Evolutionary conservation across 2,113 vertebrate species (phyloP).

Genomic region (Haemorhous mexicanus): DNA sequence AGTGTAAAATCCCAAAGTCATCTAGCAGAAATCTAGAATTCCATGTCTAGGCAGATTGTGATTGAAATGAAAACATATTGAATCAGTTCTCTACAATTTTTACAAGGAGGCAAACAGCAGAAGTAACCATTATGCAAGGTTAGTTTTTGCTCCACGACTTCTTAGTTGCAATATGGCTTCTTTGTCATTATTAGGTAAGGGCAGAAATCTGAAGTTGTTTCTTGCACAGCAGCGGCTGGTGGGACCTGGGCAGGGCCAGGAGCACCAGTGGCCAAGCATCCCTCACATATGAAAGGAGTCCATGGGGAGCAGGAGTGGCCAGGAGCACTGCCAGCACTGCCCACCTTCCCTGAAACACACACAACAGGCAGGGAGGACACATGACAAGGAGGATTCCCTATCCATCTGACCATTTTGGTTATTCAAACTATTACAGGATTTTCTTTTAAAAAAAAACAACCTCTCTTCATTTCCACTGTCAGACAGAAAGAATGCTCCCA

Average conservation of each 20-base stretch:
- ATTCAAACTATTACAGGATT: background rate
- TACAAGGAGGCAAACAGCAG: background rate
- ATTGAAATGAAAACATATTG: background rate
- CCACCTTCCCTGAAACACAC: background rate
- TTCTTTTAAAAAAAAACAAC: background rate
- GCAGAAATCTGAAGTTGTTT: background rate
- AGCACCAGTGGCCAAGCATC: background rate
- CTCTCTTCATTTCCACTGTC: background rate
- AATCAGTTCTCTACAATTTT: background rate
- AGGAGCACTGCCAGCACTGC: background rate
- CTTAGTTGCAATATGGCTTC: background rate
- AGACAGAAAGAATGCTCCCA: background rate
- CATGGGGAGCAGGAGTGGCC: background rate
- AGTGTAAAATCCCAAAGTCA: background rate
- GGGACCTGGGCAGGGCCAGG: background rate
- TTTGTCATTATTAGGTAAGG: background rate
- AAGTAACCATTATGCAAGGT: background rate
- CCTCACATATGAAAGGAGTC: background rate
- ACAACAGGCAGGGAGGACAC: background rate
- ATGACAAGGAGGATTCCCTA: background rate
- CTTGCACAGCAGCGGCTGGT: fast-evolving
- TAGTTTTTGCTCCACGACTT: background rate
- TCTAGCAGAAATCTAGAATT: background rate
- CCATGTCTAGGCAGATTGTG: background rate
- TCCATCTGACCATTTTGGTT: background rate